Base-by-base conservation (phyloP, 2,888 invertebrate species). In the Arenicola marina region DNA sequence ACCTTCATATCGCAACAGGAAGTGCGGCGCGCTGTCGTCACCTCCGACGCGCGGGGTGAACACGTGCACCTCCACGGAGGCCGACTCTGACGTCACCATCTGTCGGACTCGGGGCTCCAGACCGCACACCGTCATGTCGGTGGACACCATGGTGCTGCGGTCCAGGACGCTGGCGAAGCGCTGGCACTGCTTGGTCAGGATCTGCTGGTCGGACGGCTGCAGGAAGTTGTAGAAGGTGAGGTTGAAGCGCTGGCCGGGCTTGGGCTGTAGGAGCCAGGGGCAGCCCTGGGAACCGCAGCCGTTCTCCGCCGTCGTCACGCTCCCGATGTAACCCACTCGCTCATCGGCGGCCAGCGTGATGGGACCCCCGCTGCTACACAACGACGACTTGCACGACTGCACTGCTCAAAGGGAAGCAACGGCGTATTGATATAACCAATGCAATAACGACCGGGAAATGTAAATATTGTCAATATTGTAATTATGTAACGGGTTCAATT, bases 51-150 rank as follows among this genome's bases (percentile, higher is more conserved):
- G 48, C 18, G 7, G 38, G 2, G 56, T 28, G 24, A 38, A 33
- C n/a, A 56, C 38, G 21, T 29, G 34, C 26, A 56, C 29, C 43
- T 56, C 56, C 7, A 38, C 33, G 24, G 34, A 24, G n/a, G 56
- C 34, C 24, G 43, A 56, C 34, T 2, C 38, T 1, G 56, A 56
- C 56, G 38, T 34, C 11, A 38, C 29, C 38, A 28, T n/a, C 32
- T 33, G 24, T 15, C 38, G n/a, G 38, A 56, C 24, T 2, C 26
- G 34, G 4, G 56, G 56, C 56, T 21, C 38, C 33, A 45, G 4
- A 33, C 58, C 53, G 32, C 66, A 66, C 11, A 61, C 26, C 21
- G 59, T 61, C 43, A 66, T 56, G 31, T 66, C 66, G 38, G 55
- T 61, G 38, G 55, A 46, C 21, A 61, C 44, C 33, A 61, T 38